Percentiles rank a stretch among this genome's conserved stretches.
phyloP scores from a whole-genome alignment of 1,140 invertebrate genomes.

The Coenobita brevimanus region DNA sequence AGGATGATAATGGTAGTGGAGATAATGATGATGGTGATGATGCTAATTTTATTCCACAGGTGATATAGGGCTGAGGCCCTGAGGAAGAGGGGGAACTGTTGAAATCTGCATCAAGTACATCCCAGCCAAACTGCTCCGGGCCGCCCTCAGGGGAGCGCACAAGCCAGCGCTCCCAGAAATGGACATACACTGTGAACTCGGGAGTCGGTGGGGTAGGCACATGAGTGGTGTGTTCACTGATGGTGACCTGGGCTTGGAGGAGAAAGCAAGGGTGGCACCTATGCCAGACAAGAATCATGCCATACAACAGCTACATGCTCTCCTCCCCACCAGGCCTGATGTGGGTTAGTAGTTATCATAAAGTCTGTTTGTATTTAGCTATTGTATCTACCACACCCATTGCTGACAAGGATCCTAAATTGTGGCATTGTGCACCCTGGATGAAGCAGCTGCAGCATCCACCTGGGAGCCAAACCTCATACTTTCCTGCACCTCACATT shows the following conservation, averaged over 20 bases:
- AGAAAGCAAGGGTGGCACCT: background rate
- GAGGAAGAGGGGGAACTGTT: background rate
- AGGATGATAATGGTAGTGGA: too few species aligned
- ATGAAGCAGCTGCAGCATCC: too few species aligned
- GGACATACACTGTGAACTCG: constrained; percentile 42
- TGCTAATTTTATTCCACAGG: background rate
- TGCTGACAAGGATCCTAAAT: too few species aligned
- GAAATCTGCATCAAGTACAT: background rate
- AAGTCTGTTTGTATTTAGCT: too few species aligned
- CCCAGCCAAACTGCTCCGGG: constrained; percentile 42
- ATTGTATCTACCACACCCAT: too few species aligned
- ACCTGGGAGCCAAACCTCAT: too few species aligned
- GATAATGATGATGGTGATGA: background rate
- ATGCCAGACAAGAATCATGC: constrained; percentile 74
- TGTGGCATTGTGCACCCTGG: too few species aligned
- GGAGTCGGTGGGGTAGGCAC: constrained; percentile 35
- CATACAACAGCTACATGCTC: constrained; percentile 76
- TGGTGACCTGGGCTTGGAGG: constrained; percentile 9
- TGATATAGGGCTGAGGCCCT: background rate
- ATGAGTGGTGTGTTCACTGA: constrained; percentile 14
- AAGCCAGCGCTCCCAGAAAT: constrained; percentile 55
- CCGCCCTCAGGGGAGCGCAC: constrained; percentile 47
- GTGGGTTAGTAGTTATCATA: constrained; percentile 78
- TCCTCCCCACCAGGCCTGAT: constrained; percentile 76
- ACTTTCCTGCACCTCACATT: too few species aligned